Percentiles rank a stretch among this genome's conserved stretches.
Evolutionary conservation across 2,888 invertebrate species (phyloP).

Genomic region (Drosophila algonquin): DNA sequence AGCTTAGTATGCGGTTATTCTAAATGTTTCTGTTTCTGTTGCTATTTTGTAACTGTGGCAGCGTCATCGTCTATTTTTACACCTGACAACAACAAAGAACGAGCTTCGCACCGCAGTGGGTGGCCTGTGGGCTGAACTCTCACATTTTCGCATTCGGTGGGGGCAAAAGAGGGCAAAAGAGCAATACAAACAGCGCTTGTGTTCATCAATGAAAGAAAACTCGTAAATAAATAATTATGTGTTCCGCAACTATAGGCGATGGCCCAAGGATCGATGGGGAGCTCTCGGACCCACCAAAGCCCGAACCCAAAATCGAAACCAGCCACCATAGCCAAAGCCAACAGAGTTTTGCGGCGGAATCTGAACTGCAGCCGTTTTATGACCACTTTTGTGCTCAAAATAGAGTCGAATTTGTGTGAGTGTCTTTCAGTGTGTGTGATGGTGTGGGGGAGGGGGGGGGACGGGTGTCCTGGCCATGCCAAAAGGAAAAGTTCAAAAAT

Average conservation of each 20-base stretch:
- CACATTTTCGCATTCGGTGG: slow-evolving; percentile 27
- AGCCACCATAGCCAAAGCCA: background rate
- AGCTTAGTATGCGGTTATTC: background rate
- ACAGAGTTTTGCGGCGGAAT: background rate
- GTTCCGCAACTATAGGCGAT: slow-evolving; percentile 15
- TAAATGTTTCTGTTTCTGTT: slow-evolving; percentile 5
- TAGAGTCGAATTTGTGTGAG: background rate
- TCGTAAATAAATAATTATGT: slow-evolving; percentile 71
- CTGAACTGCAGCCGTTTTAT: slow-evolving; percentile 42
- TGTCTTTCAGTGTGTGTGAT: slow-evolving; percentile 12
- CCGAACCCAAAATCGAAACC: background rate
- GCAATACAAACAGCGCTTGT: slow-evolving; percentile 39
- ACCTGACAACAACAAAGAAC: slow-evolving; percentile 40
- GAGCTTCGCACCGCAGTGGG: slow-evolving; percentile 8
- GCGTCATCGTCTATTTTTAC: slow-evolving; percentile 43
- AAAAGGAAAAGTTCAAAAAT: slow-evolving; percentile 70
- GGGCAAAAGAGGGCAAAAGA: slow-evolving; percentile 45
- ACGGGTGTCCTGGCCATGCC: slow-evolving; percentile 23
- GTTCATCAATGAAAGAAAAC: slow-evolving; percentile 53
- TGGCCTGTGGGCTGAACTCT: slow-evolving; percentile 38
- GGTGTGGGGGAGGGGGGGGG: background rate
- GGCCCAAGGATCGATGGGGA: slow-evolving; percentile 37
- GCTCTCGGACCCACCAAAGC: background rate
- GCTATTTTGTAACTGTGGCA: slow-evolving; percentile 24
- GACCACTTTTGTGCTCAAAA: slow-evolving; percentile 37